Conservation (phyloP, 2,797 vertebrate species). For the Pseudochromis fuscus region DNA sequence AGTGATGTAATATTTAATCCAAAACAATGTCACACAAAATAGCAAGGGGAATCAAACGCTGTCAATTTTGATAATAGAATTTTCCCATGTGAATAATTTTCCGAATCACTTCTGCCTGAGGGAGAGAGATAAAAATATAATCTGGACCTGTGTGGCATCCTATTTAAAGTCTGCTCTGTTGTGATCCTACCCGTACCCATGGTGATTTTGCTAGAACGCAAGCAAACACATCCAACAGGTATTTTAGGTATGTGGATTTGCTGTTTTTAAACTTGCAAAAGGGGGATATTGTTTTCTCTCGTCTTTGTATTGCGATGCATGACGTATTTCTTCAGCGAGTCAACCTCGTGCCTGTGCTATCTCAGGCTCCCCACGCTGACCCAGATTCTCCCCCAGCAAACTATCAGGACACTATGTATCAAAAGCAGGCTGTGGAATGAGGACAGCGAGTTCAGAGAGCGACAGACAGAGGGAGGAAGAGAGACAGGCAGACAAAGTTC, state of each 20-base stretch:
- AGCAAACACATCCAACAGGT: not conserved
- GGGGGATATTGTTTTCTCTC: conserved; percentile 16
- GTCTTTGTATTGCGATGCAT: conserved; percentile 3
- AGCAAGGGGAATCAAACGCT: conserved; percentile 9
- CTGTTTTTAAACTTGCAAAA: not conserved
- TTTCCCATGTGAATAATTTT: conserved; percentile 24
- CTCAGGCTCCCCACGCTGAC: conserved; percentile 63
- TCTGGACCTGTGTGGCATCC: conserved; percentile 3
- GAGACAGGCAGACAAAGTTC: conserved; percentile 32
- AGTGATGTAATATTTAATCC: conserved; percentile 47
- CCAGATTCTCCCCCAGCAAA: conserved; percentile 70
- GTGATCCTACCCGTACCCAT: not conserved
- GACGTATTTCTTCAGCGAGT: conserved; percentile 34
- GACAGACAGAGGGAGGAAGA: conserved; percentile 36
- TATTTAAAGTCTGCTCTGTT: conserved; percentile 1
- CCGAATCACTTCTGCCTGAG: conserved; percentile 15
- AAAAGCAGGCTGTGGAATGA: conserved; percentile 76
- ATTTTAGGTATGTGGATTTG: not conserved
- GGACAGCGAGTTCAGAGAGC: conserved; percentile 68
- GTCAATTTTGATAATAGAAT: conserved; percentile 30
- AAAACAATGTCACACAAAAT: conserved; percentile 32
- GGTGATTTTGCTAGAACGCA: not conserved
- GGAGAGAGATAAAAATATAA: not conserved
- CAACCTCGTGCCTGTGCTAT: conserved; percentile 50
- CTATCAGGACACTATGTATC: conserved; percentile 63